Evolutionary conservation across 2,888 invertebrate species (phyloP).

Genomic region (Allophyes oxyacanthae): DNA sequence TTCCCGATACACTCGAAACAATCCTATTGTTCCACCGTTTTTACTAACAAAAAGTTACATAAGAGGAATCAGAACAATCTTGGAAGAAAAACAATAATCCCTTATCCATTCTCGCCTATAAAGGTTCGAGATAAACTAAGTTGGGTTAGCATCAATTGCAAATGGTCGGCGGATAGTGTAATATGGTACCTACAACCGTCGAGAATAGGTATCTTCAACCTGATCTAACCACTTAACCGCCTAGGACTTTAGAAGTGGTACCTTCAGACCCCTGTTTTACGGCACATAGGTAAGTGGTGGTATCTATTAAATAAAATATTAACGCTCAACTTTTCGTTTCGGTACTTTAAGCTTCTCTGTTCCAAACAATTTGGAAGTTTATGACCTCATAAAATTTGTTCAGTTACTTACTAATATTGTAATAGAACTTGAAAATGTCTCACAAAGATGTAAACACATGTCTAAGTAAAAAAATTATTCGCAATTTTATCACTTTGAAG

Average conservation of each 20-base stretch:
- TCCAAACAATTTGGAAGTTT: constrained; percentile 25
- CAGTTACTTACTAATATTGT: constrained; percentile 11
- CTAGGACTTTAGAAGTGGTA: constrained; percentile 2
- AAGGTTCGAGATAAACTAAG: constrained; percentile 47
- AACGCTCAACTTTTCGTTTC: constrained; percentile 35
- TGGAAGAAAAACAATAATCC: constrained; percentile 44
- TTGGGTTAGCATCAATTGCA: constrained; percentile 41
- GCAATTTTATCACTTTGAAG: not conserved
- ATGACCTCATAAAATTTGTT: constrained; percentile 38
- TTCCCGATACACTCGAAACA: constrained; percentile 25
- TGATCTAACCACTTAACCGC: constrained; percentile 42
- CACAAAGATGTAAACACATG: not conserved
- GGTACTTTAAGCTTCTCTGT: constrained; percentile 26
- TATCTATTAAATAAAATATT: constrained; percentile 50
- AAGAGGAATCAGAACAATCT: constrained; percentile 47
- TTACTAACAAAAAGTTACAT: constrained; percentile 28
- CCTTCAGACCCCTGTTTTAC: constrained; percentile 53
- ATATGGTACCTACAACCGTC: constrained; percentile 12
- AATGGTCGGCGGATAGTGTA: constrained; percentile 11
- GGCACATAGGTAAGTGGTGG: constrained; percentile 43
- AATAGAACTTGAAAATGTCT: constrained; percentile 8
- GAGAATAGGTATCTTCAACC: constrained; percentile 10
- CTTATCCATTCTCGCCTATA: constrained; percentile 35
- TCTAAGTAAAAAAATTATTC: not conserved
- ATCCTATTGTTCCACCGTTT: constrained; percentile 24